Evolutionary conservation across 2,888 invertebrate genomes (phyloP).

Genomic region (Microdon myrmicae): DNA sequence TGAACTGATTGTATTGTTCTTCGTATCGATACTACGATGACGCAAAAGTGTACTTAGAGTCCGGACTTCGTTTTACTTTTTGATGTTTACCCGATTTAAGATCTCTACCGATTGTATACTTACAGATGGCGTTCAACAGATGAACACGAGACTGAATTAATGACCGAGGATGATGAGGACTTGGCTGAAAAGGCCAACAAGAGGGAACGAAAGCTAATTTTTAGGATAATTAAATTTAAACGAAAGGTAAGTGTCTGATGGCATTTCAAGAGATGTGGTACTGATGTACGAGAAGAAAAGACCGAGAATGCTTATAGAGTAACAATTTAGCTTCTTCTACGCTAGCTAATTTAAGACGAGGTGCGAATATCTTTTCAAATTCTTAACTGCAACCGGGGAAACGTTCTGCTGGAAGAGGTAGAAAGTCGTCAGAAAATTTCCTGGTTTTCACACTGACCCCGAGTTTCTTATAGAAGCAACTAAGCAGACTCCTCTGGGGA

Average conservation of each 20-base stretch:
- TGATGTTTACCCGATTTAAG: not conserved
- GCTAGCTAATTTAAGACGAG: too few relatives aligned
- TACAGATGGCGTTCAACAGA: conserved; percentile 57
- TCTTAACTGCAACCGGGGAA: not conserved
- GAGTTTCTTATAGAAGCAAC: too few relatives aligned
- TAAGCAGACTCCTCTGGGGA: too few relatives aligned
- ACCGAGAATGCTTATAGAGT: too few relatives aligned
- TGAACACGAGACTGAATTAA: conserved; percentile 61
- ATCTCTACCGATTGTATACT: too few relatives aligned
- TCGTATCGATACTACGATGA: conserved; percentile 13
- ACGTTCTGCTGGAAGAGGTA: not conserved
- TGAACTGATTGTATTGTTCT: conserved; percentile 38
- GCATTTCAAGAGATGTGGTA: too few relatives aligned
- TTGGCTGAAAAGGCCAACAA: conserved; percentile 33
- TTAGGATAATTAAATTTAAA: conserved; percentile 61
- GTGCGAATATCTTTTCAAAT: too few relatives aligned
- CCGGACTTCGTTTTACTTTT: conserved; percentile 10
- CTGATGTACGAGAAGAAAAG: too few relatives aligned
- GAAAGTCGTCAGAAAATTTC: too few relatives aligned
- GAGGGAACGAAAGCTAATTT: conserved; percentile 54
- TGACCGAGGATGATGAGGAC: conserved; percentile 57
- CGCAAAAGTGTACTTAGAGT: conserved; percentile 18
- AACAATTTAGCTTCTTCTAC: too few relatives aligned
- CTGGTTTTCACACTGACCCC: too few relatives aligned
- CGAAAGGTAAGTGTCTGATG: conserved; percentile 54